phyloP scores from a whole-genome alignment of 2,888 invertebrate species.

The Mayetiola destructor region DNA sequence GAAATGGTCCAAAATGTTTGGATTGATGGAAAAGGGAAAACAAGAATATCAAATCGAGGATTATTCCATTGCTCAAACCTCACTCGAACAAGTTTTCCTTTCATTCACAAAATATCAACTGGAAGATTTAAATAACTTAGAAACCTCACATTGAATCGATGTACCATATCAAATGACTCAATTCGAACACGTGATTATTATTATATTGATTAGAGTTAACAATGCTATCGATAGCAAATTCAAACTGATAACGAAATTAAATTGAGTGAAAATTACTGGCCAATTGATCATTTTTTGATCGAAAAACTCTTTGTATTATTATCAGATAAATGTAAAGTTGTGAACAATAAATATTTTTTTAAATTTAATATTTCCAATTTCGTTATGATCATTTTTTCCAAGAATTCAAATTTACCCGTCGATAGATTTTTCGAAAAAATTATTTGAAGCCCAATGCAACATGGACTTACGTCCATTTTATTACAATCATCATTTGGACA shows the following conservation, averaged over 20 bases:
- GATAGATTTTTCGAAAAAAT: not conserved
- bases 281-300: too few species aligned
- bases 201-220: too few species aligned
- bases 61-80: slow-evolving; percentile 66
- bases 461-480: not conserved
- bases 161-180: too few species aligned
- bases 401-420: slow-evolving; percentile 26
- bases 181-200: too few species aligned
- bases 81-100: slow-evolving; percentile 64
- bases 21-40: slow-evolving; percentile 50
- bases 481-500: slow-evolving; percentile 26
- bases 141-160: too few species aligned
- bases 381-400: too few species aligned
- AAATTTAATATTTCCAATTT: not conserved
- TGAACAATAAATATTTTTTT: not conserved
- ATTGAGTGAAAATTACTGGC: too few species aligned
- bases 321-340: too few species aligned
- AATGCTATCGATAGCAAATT: too few species aligned
- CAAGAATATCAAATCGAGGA: slow-evolving; percentile 48
- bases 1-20: slow-evolving; percentile 56
- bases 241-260: too few species aligned
- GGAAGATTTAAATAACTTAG: too few species aligned
- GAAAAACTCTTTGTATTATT: too few species aligned
- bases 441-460: slow-evolving; percentile 8
- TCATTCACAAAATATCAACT: slow-evolving; percentile 53